These are phyloP conservation scores for Babyrousa celebensis DNA, from an alignment of 2,797 vertebrate species.

Conservation along the genomic window DNA sequence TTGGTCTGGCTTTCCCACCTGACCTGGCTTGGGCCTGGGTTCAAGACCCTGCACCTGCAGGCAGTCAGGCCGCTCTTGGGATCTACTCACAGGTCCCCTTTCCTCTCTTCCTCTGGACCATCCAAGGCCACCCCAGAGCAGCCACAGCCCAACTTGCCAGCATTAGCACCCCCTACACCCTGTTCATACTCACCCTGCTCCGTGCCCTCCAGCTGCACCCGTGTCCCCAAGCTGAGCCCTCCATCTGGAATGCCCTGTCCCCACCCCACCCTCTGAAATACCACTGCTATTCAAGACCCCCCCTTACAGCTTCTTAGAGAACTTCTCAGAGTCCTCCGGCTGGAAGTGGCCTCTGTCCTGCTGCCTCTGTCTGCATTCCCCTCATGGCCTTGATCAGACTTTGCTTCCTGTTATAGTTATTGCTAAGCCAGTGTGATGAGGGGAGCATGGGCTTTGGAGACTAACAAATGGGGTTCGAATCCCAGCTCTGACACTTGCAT, in stretches of 20 bases:
- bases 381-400: not conserved
- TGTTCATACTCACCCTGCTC: not conserved
- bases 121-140: not conserved
- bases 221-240: not conserved
- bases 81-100: not conserved
- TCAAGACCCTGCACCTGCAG: not conserved
- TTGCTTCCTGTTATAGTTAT: not conserved
- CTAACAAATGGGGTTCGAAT: not conserved
- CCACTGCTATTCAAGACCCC: not conserved
- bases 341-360: not conserved
- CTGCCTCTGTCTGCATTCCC: not conserved
- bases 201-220: not conserved
- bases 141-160: not conserved
- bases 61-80: not conserved
- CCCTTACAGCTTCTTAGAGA: not conserved
- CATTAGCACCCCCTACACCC: accelerated
- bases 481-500: not conserved
- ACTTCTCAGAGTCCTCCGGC: not conserved
- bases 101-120: not conserved
- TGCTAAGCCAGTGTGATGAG: not conserved
- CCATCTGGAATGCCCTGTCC: not conserved
- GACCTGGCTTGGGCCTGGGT: not conserved
- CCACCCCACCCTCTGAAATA: not conserved
- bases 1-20: not conserved
- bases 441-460: not conserved